Percentiles rank a stretch among this genome's conserved stretches.
Evolutionary conservation across 2,113 vertebrate species (phyloP).

Genomic region (Esox niger): DNA sequence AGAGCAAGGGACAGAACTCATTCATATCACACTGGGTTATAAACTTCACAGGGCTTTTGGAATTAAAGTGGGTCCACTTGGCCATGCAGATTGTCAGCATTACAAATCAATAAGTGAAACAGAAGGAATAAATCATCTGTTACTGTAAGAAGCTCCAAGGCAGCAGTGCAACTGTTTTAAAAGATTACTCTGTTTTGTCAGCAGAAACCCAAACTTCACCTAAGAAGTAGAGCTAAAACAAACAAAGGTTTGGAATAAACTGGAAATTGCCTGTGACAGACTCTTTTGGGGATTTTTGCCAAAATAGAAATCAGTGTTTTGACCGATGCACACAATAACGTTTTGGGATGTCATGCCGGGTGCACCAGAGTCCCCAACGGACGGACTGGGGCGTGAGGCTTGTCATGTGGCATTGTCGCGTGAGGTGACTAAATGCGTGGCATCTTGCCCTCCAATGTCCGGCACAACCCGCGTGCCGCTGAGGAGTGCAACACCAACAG

Average conservation of each 20-base stretch:
- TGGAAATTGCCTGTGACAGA: neutral
- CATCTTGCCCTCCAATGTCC: no score
- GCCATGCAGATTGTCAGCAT: slow-evolving; percentile 12
- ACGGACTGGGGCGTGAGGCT: neutral
- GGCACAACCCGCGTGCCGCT: no score
- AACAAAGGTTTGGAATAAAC: slow-evolving; percentile 6
- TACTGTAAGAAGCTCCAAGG: no score
- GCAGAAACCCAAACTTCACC: slow-evolving; percentile 1
- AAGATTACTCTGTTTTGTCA: slow-evolving; percentile 9
- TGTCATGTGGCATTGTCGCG: neutral
- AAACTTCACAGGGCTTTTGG: slow-evolving; percentile 27
- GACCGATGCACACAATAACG: no score
- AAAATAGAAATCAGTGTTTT: no score
- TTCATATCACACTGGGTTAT: slow-evolving; percentile 25
- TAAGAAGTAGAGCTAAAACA: slow-evolving; percentile 16
- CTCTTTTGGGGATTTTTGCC: no score
- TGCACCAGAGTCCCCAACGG: neutral
- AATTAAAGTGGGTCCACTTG: slow-evolving; percentile 28
- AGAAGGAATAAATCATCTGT: slow-evolving; percentile 16
- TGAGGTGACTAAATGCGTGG: no score
- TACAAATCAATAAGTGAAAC: slow-evolving; percentile 27
- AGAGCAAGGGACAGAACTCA: slow-evolving; percentile 13
- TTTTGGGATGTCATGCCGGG: neutral
- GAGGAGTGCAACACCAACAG: no score
- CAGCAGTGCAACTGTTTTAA: slow-evolving; percentile 9